Evolutionary conservation across 2,888 invertebrate species (phyloP).

Genomic region (Phytoseiulus persimilis): DNA sequence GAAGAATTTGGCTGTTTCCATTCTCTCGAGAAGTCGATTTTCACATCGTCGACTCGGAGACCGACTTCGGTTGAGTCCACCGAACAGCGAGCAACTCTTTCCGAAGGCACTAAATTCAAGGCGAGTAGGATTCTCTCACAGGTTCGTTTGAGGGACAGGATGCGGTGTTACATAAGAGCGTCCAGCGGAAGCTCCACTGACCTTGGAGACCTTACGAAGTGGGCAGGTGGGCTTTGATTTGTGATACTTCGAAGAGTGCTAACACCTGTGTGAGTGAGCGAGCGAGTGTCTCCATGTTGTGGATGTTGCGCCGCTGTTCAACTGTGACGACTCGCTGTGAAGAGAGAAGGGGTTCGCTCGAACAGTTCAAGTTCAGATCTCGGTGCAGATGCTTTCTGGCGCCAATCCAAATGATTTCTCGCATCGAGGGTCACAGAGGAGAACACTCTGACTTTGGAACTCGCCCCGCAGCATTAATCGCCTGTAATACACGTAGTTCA

Average conservation of each 20-base stretch:
- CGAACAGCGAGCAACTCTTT: no score
- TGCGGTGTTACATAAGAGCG: background rate
- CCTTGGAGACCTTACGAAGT: background rate
- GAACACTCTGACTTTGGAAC: no score
- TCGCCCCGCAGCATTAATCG: no score
- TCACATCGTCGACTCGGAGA: background rate
- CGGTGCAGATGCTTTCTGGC: background rate
- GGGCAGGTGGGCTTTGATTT: slow-evolving; percentile 5
- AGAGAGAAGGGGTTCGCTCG: background rate
- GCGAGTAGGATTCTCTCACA: background rate
- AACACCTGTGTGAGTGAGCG: background rate
- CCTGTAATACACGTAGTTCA: no score
- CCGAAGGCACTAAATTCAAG: background rate
- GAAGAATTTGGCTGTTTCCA: background rate
- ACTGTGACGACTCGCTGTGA: background rate
- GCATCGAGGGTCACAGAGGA: no score
- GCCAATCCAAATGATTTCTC: background rate
- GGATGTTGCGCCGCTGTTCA: background rate
- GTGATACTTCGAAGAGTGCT: background rate
- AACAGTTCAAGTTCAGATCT: background rate
- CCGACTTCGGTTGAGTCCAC: no score
- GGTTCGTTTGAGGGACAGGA: background rate
- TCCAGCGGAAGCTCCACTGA: background rate
- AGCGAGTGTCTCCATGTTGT: background rate
- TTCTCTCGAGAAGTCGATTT: background rate